Conservation (phyloP, 37 sponge, comb jelly and placozoan species). For the Crambe crambe region DNA sequence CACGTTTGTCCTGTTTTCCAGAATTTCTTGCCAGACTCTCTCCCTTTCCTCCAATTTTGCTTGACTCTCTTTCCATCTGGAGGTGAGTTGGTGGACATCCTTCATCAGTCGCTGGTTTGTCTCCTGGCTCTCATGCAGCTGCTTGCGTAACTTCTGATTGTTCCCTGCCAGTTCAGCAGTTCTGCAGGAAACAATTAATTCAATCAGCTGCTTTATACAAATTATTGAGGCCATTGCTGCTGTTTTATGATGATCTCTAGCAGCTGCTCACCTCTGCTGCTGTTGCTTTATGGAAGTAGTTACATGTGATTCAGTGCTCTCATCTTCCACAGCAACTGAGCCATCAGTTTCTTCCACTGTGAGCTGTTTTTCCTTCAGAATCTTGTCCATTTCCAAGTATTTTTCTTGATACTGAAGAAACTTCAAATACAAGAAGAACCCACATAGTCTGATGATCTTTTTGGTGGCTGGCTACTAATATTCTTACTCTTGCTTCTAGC, state of each 20-base stretch:
- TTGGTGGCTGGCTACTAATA: no score
- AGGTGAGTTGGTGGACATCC: constrained; percentile 49
- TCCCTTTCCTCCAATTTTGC: constrained; percentile 36
- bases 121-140: constrained; percentile 47
- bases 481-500: constrained; percentile 30
- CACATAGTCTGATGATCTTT: no score
- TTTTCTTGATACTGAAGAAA: not conserved
- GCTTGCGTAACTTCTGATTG: constrained; percentile 39
- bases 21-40: constrained; percentile 18
- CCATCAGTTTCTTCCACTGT: constrained; percentile 1
- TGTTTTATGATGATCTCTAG: no score
- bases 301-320: not conserved
- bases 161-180: constrained; percentile 23
- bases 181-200: constrained; percentile 33
- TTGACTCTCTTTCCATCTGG: constrained; percentile 26
- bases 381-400: constrained; percentile 1
- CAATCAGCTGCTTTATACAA: no score
- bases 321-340: not conserved
- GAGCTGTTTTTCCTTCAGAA: not conserved
- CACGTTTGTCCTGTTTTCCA: not conserved
- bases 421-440: not conserved
- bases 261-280: constrained; percentile 5
- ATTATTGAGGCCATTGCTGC: no score
- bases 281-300: constrained; percentile 12
- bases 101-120: constrained; percentile 34